Evolutionary conservation across 1,140 invertebrate species (phyloP), one percentile per base, ranked within the genome.

Genomic region (Lepidotrigona ventralis): DNA sequence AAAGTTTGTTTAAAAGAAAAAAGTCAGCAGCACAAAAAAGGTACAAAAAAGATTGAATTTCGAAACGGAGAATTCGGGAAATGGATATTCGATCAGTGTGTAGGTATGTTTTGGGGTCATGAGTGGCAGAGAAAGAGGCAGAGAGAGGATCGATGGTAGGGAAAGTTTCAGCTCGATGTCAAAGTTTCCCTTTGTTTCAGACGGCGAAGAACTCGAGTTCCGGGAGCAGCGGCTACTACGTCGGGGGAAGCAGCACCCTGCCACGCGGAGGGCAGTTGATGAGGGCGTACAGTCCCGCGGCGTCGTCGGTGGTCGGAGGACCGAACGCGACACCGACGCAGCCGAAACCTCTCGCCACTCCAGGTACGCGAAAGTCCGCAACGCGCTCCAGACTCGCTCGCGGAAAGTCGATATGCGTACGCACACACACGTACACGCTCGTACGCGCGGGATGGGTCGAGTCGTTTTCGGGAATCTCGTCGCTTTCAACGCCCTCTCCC

Each of bases 251-350:
- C 56, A 95, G 95, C 58, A 96, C 96, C 1, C 88, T 96, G 46
- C 96, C 96, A 1, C 93, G 96, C 17, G 95, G 96, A 29, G 95
- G 96, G 12, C 92, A 96, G 9, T 92, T 96, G 54, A 93, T 97
- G 39, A 93, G 96, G 70, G 95, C 96, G 8, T 97, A 96, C 90
- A 97, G 96, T 60, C 96, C 96, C 1, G 96, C 96, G 1, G 93
- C 93, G 12, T 90, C 92, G n/a, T 91, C 92, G 23, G 90, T 92
- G 51, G 88, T 92, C 26, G 85, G 88, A 8, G 93, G 92, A 23
- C 89, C 92, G 29, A 93, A 91, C 81, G 89, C 90, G 9, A 91
- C 91, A 4, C 86, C 91, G 60, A 89, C 92, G n/a, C 92, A 91
- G 71, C 87, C 93, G 19, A 93, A 94, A 80, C 88, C 84, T 39